Conservation (phyloP, 1,140 invertebrate genomes). For the Ceratitis capitata region DNA sequence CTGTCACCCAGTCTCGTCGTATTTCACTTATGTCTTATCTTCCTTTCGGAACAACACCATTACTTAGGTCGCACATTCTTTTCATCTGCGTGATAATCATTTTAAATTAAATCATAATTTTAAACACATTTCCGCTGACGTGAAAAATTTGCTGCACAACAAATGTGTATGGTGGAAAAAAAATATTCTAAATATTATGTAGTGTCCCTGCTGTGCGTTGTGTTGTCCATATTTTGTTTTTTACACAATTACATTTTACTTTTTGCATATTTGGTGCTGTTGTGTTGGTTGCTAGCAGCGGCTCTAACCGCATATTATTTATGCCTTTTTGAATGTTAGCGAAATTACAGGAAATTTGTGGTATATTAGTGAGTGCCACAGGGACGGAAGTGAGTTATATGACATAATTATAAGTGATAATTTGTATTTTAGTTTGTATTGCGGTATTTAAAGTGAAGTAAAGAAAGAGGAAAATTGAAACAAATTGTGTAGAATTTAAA, state of each 20-base stretch:
- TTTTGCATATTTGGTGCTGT: neutral
- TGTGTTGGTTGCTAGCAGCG: neutral
- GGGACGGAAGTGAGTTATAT: neutral
- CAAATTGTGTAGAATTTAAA: no score
- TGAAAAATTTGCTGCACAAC: constrained; percentile 14
- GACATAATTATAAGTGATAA: neutral
- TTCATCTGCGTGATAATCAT: constrained; percentile 30
- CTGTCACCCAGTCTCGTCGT: no score
- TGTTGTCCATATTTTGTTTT: neutral
- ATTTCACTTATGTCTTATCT: no score
- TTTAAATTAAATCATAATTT: constrained; percentile 41
- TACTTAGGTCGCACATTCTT: neutral
- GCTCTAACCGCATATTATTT: neutral
- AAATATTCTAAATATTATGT: neutral
- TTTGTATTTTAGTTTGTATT: no score
- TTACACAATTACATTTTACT: neutral
- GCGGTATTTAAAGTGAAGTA: no score
- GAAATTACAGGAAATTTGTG: constrained; percentile 3
- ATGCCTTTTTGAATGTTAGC: constrained; percentile 3
- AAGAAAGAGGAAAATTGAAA: no score
- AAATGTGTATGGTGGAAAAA: no score
- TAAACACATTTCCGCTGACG: constrained; percentile 8
- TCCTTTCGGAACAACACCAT: neutral
- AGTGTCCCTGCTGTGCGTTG: neutral
- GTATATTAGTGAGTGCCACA: neutral